A percentile compares a stretch with the other conserved stretches of the same genome.
Conservation (phyloP, 2,888 invertebrate species). For the Andrena dorsata region DNA sequence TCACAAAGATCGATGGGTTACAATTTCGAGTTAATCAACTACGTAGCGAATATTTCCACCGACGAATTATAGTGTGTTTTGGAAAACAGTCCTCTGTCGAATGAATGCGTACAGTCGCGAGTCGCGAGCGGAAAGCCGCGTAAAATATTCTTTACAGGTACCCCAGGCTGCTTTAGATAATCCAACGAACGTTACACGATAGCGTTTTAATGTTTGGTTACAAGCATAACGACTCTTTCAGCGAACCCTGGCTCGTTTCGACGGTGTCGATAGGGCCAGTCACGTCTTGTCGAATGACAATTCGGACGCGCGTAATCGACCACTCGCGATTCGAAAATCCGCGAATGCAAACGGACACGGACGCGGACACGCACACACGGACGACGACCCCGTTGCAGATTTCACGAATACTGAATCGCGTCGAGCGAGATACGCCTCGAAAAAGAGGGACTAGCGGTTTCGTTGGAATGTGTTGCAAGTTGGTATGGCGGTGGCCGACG, state of each 20-base stretch:
- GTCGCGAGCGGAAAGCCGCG: constrained; percentile 17
- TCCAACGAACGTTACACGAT: constrained; percentile 26
- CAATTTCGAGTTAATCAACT: background rate
- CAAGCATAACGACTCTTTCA: constrained; percentile 51
- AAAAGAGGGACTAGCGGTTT: constrained; percentile 59
- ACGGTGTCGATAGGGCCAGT: constrained; percentile 40
- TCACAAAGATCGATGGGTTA: background rate
- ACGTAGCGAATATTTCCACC: background rate
- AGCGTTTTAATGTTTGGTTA: constrained; percentile 30
- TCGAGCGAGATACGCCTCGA: constrained; percentile 44
- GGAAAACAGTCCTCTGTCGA: background rate
- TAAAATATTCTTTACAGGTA: constrained; percentile 56
- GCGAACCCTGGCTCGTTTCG: constrained; percentile 44
- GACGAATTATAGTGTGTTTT: background rate
- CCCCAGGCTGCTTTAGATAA: constrained; percentile 10
- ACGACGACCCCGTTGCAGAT: constrained; percentile 45
- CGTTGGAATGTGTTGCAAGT: constrained; percentile 68
- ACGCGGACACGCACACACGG: constrained; percentile 53
- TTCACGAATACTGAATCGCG: constrained; percentile 34
- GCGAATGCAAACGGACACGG: constrained; percentile 57
- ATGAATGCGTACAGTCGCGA: background rate
- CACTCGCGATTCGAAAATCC: constrained; percentile 19
- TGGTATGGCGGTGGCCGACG: constrained; percentile 79
- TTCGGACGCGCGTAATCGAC: constrained; percentile 9
- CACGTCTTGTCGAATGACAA: constrained; percentile 40